These are phyloP conservation scores for Ctenodactylus gundi DNA, from an alignment of 2,113 vertebrate species.

Conservation along the genomic window DNA sequence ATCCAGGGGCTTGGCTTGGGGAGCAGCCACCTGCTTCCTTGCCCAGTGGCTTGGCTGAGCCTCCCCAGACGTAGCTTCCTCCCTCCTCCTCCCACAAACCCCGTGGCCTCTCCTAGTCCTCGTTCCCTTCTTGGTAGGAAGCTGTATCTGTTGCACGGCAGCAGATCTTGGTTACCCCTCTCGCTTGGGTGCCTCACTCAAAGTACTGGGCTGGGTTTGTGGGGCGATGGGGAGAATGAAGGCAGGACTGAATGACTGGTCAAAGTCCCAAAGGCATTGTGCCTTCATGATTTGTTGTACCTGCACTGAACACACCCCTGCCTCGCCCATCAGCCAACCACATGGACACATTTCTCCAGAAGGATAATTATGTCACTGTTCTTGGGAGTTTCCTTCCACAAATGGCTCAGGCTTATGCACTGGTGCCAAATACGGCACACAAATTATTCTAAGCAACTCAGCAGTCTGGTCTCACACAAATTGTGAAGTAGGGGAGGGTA, in stretches of 20 bases:
- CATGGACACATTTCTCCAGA: neutral
- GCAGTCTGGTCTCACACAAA: conserved; percentile 26
- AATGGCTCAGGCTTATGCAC: conserved; percentile 21
- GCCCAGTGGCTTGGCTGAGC: neutral
- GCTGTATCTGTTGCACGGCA: neutral
- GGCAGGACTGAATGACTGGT: neutral
- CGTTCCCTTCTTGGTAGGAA: neutral
- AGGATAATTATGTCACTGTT: conserved; percentile 12
- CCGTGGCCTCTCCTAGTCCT: neutral
- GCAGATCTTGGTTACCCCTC: neutral
- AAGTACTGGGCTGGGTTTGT: neutral
- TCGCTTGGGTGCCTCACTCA: neutral
- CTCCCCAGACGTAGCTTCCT: neutral
- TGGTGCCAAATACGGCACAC: conserved; percentile 7
- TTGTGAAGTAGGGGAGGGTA: neutral
- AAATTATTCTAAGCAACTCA: conserved; percentile 38
- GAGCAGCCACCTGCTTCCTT: neutral
- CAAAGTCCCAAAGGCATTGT: neutral
- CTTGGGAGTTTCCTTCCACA: conserved; percentile 39
- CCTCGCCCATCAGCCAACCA: neutral
- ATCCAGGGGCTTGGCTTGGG: neutral
- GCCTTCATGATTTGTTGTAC: neutral
- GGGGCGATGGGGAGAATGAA: neutral
- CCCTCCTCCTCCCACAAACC: neutral
- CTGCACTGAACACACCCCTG: neutral